Evolutionary conservation across 1,140 invertebrate species (phyloP).

Genomic region (Dendroctonus valens): DNA sequence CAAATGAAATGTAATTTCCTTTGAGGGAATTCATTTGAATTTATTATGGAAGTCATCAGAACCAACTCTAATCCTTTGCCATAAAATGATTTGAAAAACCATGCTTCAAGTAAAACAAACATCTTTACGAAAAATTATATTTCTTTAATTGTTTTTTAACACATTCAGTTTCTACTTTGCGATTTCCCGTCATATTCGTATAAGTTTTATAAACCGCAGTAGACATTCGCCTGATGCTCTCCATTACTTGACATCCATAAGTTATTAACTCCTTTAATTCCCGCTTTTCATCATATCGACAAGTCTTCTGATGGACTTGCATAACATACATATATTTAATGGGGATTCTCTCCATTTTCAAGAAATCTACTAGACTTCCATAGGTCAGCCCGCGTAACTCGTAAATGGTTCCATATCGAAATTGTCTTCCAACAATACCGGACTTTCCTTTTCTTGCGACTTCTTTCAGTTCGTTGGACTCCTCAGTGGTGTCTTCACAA

Average conservation of each 20-base stretch:
- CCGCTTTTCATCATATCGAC: conserved; percentile 15
- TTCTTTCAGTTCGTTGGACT: conserved; percentile 18
- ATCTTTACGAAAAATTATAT: no score
- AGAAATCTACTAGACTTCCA: conserved; percentile 31
- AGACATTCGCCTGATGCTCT: conserved; percentile 28
- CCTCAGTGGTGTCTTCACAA: conserved; percentile 9
- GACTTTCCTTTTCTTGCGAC: conserved; percentile 27
- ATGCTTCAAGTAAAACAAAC: no score
- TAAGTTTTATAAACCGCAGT: conserved; percentile 25
- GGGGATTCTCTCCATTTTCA: conserved; percentile 20
- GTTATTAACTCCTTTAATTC: conserved; percentile 21
- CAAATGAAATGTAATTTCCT: no score
- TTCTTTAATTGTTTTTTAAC: no score
- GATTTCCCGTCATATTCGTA: not conserved
- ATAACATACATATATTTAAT: conserved; percentile 32
- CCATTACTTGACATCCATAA: conserved; percentile 30
- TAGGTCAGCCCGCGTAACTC: conserved; percentile 30
- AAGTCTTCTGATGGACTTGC: conserved; percentile 19
- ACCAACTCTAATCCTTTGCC: no score
- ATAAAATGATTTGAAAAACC: no score
- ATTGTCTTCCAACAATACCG: conserved; percentile 15
- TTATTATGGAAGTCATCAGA: no score
- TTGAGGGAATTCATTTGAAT: no score
- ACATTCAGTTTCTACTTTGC: not conserved
- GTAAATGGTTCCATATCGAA: conserved; percentile 25